A percentile compares a stretch with the other conserved stretches of the same genome.
Conservation (phyloP, 2,888 invertebrate species). For the Hirtodrosophila duncani region DNA sequence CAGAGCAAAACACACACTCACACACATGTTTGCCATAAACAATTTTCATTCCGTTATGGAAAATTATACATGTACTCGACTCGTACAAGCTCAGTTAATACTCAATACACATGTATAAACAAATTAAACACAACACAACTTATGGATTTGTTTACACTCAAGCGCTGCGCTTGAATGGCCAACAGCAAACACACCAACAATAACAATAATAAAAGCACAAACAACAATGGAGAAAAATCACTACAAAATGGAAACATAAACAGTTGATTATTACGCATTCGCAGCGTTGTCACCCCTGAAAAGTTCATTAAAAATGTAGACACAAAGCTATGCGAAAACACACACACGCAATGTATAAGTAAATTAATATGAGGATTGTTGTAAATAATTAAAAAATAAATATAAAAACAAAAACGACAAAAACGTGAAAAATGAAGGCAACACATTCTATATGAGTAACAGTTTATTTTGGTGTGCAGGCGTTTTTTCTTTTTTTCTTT, state of each 20-base stretch:
- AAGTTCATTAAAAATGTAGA: conserved; percentile 2
- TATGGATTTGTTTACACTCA: conserved; percentile 54
- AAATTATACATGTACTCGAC: conserved; percentile 32
- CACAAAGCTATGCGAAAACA: neutral
- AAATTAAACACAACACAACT: conserved; percentile 32
- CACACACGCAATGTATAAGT: conserved; percentile 6
- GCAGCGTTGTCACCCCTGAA: conserved; percentile 48
- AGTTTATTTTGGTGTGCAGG: conserved; percentile 61
- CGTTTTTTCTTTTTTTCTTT: conserved; percentile 44
- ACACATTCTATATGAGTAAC: conserved; percentile 59
- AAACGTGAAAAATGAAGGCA: conserved; percentile 7
- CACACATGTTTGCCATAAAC: conserved; percentile 64
- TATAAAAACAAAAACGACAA: conserved; percentile 39
- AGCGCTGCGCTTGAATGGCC: conserved; percentile 47
- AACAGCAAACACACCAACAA: conserved; percentile 37
- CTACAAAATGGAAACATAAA: conserved; percentile 5
- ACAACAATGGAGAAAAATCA: neutral
- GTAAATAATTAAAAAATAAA: conserved; percentile 60
- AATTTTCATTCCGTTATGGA: conserved; percentile 49
- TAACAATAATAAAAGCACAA: conserved; percentile 9
- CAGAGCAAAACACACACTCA: conserved; percentile 22
- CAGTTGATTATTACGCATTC: conserved; percentile 44
- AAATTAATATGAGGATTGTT: conserved; percentile 56
- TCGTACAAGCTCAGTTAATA: neutral
- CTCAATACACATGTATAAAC: conserved; percentile 33